A percentile compares a stretch with the other conserved stretches of the same genome.
Conservation (phyloP, 30 jellyfish, hydroid and myxozoan species). For the Catostylus mosaicus region DNA sequence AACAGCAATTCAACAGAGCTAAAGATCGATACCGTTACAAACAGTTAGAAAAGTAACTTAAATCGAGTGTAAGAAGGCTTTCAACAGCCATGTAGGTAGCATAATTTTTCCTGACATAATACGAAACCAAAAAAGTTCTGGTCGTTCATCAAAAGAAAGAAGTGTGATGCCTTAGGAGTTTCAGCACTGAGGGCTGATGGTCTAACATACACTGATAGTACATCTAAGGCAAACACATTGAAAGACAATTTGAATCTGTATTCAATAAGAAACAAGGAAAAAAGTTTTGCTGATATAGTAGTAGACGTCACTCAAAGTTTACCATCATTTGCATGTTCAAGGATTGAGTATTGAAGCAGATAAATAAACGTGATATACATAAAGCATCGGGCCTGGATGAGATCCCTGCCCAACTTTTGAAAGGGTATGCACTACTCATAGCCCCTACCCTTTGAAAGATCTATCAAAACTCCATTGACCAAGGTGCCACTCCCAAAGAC, state of each 20-base stretch:
- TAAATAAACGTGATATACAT: not conserved
- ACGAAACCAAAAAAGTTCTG: slow-evolving; percentile 31
- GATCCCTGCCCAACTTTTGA: not conserved
- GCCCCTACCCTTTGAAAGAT: slow-evolving; percentile 19
- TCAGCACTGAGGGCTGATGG: slow-evolving; percentile 31
- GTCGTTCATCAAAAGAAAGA: slow-evolving; percentile 27
- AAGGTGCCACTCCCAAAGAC: slow-evolving; percentile 11
- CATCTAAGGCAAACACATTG: slow-evolving; percentile 8
- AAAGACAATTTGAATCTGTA: slow-evolving; percentile 16
- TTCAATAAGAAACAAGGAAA: slow-evolving; percentile 1
- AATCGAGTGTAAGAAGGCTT: slow-evolving; percentile 11
- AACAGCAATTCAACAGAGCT: slow-evolving; percentile 8
- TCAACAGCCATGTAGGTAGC: slow-evolving; percentile 13
- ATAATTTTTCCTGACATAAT: not conserved
- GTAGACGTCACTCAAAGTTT: slow-evolving; percentile 2
- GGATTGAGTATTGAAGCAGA: slow-evolving; percentile 15
- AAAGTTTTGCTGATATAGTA: slow-evolving; percentile 11
- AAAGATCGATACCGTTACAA: slow-evolving; percentile 2
- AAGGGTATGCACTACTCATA: slow-evolving; percentile 22
- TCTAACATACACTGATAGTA: slow-evolving; percentile 4
- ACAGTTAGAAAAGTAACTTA: slow-evolving; percentile 1
- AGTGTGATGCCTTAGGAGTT: slow-evolving; percentile 19
- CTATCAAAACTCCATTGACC: slow-evolving; percentile 7
- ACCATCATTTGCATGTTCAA: not conserved
- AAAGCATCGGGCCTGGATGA: slow-evolving; percentile 26